Base-by-base conservation (phyloP, 2,113 vertebrate genomes). In the Nothobranchius furzeri region DNA sequence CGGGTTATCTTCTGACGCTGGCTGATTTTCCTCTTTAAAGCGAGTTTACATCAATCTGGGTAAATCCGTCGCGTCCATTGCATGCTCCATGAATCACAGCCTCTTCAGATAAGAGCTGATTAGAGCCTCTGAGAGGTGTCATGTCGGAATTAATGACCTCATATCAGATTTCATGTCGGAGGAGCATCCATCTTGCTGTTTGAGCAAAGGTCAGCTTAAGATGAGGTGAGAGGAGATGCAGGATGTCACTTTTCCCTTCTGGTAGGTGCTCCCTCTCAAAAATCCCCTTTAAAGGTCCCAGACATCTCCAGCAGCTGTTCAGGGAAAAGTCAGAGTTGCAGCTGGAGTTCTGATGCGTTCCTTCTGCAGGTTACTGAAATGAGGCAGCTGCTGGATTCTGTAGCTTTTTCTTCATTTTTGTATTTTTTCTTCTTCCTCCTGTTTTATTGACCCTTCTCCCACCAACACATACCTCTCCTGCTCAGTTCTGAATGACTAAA, bases 201-300 rank as follows among this genome's bases (percentile, higher is more conserved):
- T 12, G 79, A 80, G 79, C 82, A 84, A 71, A 87, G 83, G 85
- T 89, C 83, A 76, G 13, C 50, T 15, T 51, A 51, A 72, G 76
- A 84, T 75, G 83, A 85, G 85, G 79, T 82, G 87, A 70, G 85
- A 81, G 68, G 61, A 85, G 85, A 85, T 8, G 46, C 54, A 12
- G 12, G 2, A 2, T 66, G 82, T 79, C 82, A 64, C 60, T 35
- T 45, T 54, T 63, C 68, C 55, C 53, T 55, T 56, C 47, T 20
- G 20, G 47, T 50, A 42, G 75, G 43, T 50, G 47, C 45, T 75
- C 14, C 50, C 60, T 47, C 37, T 71, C 64, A 59, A 10, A 45
- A 9, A 20, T 20, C 20, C 20, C 35, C 53, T 20, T 20, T 12
- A 3, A 68, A 25, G 42, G 73, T 60, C 67, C 6, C 1, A 43